Evolutionary conservation across 2,797 vertebrate species (phyloP), one percentile per base, ranked within the genome.

Genomic region (Oreonectes daqikongensis): DNA sequence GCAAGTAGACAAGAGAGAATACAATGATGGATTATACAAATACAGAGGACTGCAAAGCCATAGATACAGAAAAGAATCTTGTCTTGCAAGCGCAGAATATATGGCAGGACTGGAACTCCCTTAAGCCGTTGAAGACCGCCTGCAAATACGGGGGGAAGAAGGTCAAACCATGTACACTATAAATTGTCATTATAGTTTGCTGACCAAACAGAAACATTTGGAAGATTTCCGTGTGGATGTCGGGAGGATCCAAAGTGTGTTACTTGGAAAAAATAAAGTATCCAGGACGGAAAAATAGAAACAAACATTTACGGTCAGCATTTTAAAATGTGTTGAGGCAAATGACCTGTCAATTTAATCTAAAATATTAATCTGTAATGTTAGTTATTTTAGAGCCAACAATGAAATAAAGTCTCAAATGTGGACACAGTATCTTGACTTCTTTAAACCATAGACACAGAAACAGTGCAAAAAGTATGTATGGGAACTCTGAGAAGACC

Each of bases 21-120:
- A 72, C 55, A 38, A 82, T 60, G 79, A 75, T 72, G 57, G 50
- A 81, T 69, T 81, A 80, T 61, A 86, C 63, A 78, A 74, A 83
- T 73, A 61, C 8, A 0, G 22, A 30, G 46, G 59, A 70, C 46
- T 40, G 42, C 55, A 40, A 60, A 32, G 28, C 64, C 55, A 17
- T 59, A 57, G 14, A 48, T n/a, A 60, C 12, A 44, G 11, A 35
- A 18, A 44, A 76, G 30, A 50, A 38, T 69, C 11, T 38, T 59
- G 42, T 35, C 2, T 26, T 26, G 53, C n/a, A 26, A 6, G 6
- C 17, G 15, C 65, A 69, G 55, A 69, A 76, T 69, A 48, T 76
- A 44, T 38, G 42, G 55, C 14, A 61, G 66, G 75, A 70, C 67
- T 70, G 35, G 26, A 55, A 70, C 18, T 64, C 30, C 55, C 55